These are phyloP conservation scores for Penaeus japonicus DNA, from an alignment of 1,140 invertebrate genomes.

Conservation along the genomic window DNA sequence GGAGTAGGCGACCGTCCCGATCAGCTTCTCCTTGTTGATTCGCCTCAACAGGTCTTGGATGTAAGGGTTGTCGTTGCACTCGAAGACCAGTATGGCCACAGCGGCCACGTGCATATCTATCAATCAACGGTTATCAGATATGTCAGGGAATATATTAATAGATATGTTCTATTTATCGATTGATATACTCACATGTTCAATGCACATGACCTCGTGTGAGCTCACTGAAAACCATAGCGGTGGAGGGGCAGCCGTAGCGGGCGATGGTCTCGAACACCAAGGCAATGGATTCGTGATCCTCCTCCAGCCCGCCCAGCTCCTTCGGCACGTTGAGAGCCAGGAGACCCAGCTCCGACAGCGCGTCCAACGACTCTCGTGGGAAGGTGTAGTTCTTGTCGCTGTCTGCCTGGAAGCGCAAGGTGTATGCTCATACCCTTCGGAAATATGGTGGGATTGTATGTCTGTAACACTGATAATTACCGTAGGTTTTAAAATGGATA, in stretches of 20 bases:
- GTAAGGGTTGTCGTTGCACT: conserved; percentile 35
- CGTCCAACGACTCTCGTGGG: conserved; percentile 43
- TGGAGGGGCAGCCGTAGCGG: conserved; percentile 56
- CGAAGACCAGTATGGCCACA: conserved; percentile 22
- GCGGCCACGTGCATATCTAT: conserved; percentile 53
- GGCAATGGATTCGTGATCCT: conserved; percentile 29
- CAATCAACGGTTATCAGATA: too few species aligned
- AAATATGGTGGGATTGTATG: too few species aligned
- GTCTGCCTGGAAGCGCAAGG: too few species aligned
- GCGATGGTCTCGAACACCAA: conserved; percentile 56
- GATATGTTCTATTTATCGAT: too few species aligned
- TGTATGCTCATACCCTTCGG: too few species aligned
- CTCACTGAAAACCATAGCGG: conserved; percentile 58
- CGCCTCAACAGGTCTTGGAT: conserved; percentile 30
- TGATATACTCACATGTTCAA: too few species aligned
- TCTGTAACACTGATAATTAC: too few species aligned
- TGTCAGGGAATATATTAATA: too few species aligned
- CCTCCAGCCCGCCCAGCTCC: conserved; percentile 42
- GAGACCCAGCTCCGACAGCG: conserved; percentile 43
- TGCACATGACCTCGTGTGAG: too few species aligned
- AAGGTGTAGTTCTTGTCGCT: conserved; percentile 1
- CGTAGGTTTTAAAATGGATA: too few species aligned
- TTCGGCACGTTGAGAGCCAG: conserved; percentile 44
- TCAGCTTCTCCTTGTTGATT: conserved; percentile 52
- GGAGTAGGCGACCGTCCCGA: conserved; percentile 50